A percentile compares a stretch with the other conserved stretches of the same genome.
Evolutionary conservation across 30 jellyfish, hydroid and myxozoan genomes (phyloP).

Genomic region (Hydra vulgaris): DNA sequence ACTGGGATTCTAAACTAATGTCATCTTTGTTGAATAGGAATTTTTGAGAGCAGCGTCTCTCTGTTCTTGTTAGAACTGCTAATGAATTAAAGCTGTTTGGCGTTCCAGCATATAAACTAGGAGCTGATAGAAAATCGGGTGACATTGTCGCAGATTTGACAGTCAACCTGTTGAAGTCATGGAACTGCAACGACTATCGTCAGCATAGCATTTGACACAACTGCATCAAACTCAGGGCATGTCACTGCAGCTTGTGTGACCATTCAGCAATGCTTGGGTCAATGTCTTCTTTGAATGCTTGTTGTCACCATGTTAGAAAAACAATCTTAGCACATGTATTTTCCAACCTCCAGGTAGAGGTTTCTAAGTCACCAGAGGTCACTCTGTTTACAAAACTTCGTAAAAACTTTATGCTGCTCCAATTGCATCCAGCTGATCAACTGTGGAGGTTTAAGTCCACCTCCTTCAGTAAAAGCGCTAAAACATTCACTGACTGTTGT

Average conservation of each 20-base stretch:
- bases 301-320: background rate
- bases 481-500: background rate
- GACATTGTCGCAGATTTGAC: background rate
- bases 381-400: background rate
- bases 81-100: too few relatives aligned
- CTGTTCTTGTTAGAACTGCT: too few relatives aligned
- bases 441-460: background rate
- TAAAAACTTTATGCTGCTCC: background rate
- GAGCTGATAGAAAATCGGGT: background rate
- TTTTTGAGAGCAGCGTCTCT: too few relatives aligned
- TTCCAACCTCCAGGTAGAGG: background rate
- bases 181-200: background rate
- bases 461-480: background rate
- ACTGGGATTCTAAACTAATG: too few relatives aligned
- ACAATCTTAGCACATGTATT: background rate
- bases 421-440: background rate
- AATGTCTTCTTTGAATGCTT: background rate
- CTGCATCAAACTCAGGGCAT: background rate
- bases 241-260: background rate
- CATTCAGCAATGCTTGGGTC: background rate
- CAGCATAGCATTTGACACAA: background rate
- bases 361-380: background rate
- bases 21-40: too few relatives aligned
- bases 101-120: too few relatives aligned
- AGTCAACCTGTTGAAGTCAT: background rate